Evolutionary conservation across 2,888 invertebrate species (phyloP), one percentile per base, ranked within the genome.

Genomic region (Arge pagana): DNA sequence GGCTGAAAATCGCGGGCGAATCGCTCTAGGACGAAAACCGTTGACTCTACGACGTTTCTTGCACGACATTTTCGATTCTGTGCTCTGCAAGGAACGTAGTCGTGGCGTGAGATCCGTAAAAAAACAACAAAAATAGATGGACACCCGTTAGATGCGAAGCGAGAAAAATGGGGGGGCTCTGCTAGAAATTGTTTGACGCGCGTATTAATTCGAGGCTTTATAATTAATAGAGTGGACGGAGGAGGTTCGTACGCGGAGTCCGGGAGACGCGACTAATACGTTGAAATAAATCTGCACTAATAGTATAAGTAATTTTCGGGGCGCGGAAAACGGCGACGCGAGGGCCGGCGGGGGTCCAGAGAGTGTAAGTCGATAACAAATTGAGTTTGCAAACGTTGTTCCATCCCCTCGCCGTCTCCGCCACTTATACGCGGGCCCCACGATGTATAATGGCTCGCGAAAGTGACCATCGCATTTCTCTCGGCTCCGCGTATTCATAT

Each of bases 281-380:
- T n/a, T 59, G 69, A 70, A 73, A 76, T 76, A 76, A 76, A 76
- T 76, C 75, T 75, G 72, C 68, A 71, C 72, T 75, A 76, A 76
- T 76, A 71, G 76, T 74, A n/a, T n/a, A 74, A 76, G 76, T 73
- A 74, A 70, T 71, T 72, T 72, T 68, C n/a, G n/a, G n/a, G n/a
- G n/a, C n/a, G n/a, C n/a, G n/a, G n/a, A n/a, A n/a, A n/a, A n/a
- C n/a, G n/a, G n/a, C n/a, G n/a, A n/a, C n/a, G n/a, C n/a, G n/a
- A n/a, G n/a, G n/a, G n/a, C n/a, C n/a, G n/a, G n/a, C n/a, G n/a
- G n/a, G n/a, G n/a, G n/a, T n/a, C n/a, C n/a, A n/a, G n/a, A n/a
- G n/a, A n/a, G n/a, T n/a, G 72, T 76, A 76, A 76, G 74, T 76
- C 76, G 76, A 76, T 75, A 76, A 76, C 74, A 76, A 76, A 76